Percentiles rank a stretch among this genome's conserved stretches.
Conservation (phyloP, 1,140 invertebrate species). For the Zaprionus davidi region DNA sequence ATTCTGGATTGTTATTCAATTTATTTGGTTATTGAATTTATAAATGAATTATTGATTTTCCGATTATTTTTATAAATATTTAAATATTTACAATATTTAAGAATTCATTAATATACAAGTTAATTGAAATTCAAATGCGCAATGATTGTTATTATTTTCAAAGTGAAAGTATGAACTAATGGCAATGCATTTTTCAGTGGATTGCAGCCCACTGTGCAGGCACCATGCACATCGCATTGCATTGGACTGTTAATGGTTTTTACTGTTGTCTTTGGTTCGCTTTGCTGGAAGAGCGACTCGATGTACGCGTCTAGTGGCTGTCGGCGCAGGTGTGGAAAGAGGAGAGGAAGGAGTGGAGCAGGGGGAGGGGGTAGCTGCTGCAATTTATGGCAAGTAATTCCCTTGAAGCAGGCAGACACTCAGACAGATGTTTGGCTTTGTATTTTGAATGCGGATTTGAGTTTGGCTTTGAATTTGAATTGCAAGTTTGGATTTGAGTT, state of each 20-base stretch:
- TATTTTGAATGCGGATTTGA: constrained; percentile 12
- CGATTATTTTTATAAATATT: no score
- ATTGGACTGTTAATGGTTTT: constrained; percentile 7
- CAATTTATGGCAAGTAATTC: constrained; percentile 69
- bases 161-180: not conserved
- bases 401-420: constrained; percentile 46
- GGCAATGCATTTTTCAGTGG: not conserved
- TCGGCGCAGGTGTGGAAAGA: not conserved
- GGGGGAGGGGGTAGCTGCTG: constrained; percentile 20
- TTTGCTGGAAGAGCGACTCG: constrained; percentile 26
- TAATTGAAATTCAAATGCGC: no score
- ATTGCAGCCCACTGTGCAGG: constrained; percentile 29
- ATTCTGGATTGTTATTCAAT: no score
- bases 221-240: constrained; percentile 1
- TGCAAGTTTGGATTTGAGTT: constrained; percentile 9
- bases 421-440: constrained; percentile 10
- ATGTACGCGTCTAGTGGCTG: constrained; percentile 41
- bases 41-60: no score
- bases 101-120: not conserved
- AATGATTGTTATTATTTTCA: not conserved
- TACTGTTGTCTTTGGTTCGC: constrained; percentile 11
- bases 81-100: no score
- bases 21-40: no score
- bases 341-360: not conserved
- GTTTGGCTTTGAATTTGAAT: constrained; percentile 7